Evolutionary conservation across 2,888 invertebrate genomes (phyloP), one percentile per base, ranked within the genome.

Genomic region (Drosophila acutilabella): DNA sequence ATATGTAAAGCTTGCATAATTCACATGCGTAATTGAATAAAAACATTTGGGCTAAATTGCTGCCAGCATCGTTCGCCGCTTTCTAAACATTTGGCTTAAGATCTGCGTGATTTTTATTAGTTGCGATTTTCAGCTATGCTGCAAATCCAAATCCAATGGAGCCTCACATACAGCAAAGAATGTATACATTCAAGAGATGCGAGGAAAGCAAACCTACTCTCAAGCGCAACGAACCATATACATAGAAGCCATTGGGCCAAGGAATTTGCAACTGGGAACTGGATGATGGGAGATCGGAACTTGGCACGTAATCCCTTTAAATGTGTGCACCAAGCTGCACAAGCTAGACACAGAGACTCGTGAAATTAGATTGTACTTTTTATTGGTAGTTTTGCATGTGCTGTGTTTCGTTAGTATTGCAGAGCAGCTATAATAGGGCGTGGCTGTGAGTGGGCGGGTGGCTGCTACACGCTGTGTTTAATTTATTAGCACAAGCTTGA

Each of bases 11-110:
- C 77, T 71, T 80, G 80, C 80, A 77, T 77, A 80, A 80, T 77
- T 80, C 77, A 78, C 70, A 76, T 74, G 80, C 77, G 79, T 83
- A 83, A 83, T 83, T 86, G 87, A 83, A 83, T 83, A 81, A 78
- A 88, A 83, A 83, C 83, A 88, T 78, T 81, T 83, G 45, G 68
- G 64, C 77, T 50, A 80, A 78, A 78, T 65, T 67, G 77, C 76
- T 62, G 71, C 59, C 72, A 76, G 59, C 67, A 57, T 56, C 76
- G 71, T 64, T 75, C 50, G 76, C 54, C 64, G 73, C 38, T 78
- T 69, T 74, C 71, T 62, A 76, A 59, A 73, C 66, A 67, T 67
- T 77, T 73, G 75, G 80, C 81, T 79, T 69, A 81, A 82, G 73
- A 82, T 65, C 66, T 82, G 71, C 74, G 62, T 74, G 78, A 81